Evolutionary conservation across 2,888 invertebrate species (phyloP).

Genomic region (Diarsia brunnea): DNA sequence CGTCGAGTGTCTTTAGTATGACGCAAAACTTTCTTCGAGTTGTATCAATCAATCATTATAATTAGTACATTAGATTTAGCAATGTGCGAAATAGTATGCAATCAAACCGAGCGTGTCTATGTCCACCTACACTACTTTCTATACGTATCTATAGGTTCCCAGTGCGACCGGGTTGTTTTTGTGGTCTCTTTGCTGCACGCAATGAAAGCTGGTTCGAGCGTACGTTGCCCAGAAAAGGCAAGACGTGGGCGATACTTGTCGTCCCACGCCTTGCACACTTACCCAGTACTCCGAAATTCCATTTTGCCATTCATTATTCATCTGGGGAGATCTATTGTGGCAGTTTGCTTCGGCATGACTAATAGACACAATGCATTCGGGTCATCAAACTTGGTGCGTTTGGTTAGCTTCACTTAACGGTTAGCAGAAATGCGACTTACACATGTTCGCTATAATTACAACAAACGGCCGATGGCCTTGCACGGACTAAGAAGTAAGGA

Average conservation of each 20-base stretch:
- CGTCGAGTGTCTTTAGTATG: constrained; percentile 19
- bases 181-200: constrained; percentile 62
- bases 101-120: constrained; percentile 66
- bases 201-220: constrained; percentile 79
- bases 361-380: constrained; percentile 70
- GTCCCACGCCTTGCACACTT: constrained; percentile 69
- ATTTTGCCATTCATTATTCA: constrained; percentile 62
- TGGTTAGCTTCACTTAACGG: constrained; percentile 62
- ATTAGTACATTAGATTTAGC: constrained; percentile 46
- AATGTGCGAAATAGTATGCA: constrained; percentile 67
- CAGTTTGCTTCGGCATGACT: constrained; percentile 61
- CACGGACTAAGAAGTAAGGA: constrained; percentile 64
- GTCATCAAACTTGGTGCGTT: constrained; percentile 76
- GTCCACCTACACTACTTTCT: constrained; percentile 85
- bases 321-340: constrained; percentile 58
- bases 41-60: constrained; percentile 60
- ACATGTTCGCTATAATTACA: constrained; percentile 72
- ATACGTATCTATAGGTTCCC: constrained; percentile 56
- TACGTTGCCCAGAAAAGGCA: constrained; percentile 77
- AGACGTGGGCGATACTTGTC: constrained; percentile 72
- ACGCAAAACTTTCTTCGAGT: constrained; percentile 57
- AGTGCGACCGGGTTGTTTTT: constrained; percentile 64
- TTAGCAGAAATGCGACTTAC: constrained; percentile 69
- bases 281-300: constrained; percentile 67
- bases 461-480: constrained; percentile 71